phyloP scores from a whole-genome alignment of 2,888 invertebrate genomes.

The Euspilapteryx auroguttella region DNA sequence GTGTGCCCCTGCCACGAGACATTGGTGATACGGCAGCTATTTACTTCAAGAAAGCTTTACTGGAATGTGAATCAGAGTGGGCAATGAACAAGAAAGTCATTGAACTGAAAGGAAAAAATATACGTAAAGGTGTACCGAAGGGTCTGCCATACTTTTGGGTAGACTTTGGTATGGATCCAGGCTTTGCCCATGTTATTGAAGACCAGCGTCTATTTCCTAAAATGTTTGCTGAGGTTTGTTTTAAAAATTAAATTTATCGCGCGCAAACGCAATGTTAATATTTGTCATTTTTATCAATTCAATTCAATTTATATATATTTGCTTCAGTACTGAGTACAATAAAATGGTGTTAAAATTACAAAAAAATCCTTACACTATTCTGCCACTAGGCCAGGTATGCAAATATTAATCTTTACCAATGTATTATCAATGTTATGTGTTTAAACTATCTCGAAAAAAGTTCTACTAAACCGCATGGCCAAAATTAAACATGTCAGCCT shows the following conservation, averaged over 20 bases:
- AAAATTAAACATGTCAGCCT: no score
- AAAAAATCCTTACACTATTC: no score
- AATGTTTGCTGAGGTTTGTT: slow-evolving; percentile 86
- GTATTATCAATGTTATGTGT: no score
- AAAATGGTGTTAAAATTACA: no score
- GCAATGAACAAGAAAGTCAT: slow-evolving; percentile 86
- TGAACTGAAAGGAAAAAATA: slow-evolving; percentile 63
- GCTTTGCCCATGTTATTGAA: slow-evolving; percentile 97
- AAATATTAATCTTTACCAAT: no score
- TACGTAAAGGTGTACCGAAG: slow-evolving; percentile 85
- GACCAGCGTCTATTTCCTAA: slow-evolving; percentile 83
- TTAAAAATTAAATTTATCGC: slow-evolving; percentile 3
- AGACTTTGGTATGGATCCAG: slow-evolving; percentile 87
- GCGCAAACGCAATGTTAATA: not conserved
- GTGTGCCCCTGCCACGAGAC: slow-evolving; percentile 83
- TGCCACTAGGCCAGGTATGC: no score
- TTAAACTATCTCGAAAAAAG: no score
- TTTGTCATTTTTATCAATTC: no score
- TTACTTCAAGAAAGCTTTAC: slow-evolving; percentile 96
- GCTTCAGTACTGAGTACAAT: no score
- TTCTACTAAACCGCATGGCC: no score
- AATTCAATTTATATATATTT: no score
- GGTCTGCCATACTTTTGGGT: slow-evolving; percentile 95
- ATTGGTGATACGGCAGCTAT: slow-evolving; percentile 89
- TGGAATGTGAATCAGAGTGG: slow-evolving; percentile 96